Evolutionary conservation across 2,888 invertebrate species (phyloP), one percentile per base, ranked within the genome.

Genomic region (Chironomus riparius): DNA sequence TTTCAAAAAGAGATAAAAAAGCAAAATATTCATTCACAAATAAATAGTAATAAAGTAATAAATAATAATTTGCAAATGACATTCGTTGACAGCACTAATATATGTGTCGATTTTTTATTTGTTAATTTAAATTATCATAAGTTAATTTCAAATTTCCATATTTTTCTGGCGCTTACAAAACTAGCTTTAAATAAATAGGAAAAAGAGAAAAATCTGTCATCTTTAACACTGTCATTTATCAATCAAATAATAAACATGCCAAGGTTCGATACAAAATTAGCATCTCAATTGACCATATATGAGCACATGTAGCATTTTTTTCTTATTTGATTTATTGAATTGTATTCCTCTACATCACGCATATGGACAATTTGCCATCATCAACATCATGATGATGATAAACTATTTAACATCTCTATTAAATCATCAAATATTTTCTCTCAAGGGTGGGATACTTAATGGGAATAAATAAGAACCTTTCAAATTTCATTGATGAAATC

Each of bases 261-360:
- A 18, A 15, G 56, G n/a, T 18, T 65, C 21, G 22, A 65, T 21
- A 21, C 22, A 24, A 48, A 65, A 68, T 74, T 68, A 72, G 47
- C 74, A 68, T 74, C 28, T 62, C 68, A 68, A 74, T 74, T 74
- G 68, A 18, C 68, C 68, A 48, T 74, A 22, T 62, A 62, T 62
- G 21, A 38, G 15, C 38, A 73, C 62, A 18, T 24, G 21, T 24
- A 21, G 24, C 62, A 50, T 38, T 38, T 38, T n/a, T 28, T 38
- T 38, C 38, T 38, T 18, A 15, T 18, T 65, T 65, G 65, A 65
- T 65, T 65, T 65, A 65, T 65, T 65, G 38, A 38, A 38, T 56
- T n/a, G 12, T 56, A 56, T 56, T 15, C 18, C 5, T 56, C 18
- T 15, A 18, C 22, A 22, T 22, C 10, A 12, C 62, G 21, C 62